Evolutionary conservation across 2,888 invertebrate genomes (phyloP).

Genomic region (Drosophila infuscata): DNA sequence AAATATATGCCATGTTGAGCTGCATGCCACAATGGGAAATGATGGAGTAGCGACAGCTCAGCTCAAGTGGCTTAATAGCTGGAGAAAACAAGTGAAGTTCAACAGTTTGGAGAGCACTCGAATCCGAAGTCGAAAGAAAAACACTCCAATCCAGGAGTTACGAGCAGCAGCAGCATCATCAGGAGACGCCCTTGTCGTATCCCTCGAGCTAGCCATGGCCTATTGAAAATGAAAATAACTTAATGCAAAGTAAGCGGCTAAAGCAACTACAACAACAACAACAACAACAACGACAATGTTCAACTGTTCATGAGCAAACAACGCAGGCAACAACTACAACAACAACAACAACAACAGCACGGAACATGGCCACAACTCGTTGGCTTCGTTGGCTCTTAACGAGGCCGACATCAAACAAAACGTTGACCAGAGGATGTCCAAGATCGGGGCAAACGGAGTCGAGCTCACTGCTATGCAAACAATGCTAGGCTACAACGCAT

Average conservation of each 20-base stretch:
- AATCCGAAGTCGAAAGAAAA: constrained; percentile 70
- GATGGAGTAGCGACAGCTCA: constrained; percentile 21
- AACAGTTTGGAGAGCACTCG: constrained; percentile 80
- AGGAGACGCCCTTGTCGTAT: constrained; percentile 35
- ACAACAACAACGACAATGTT: constrained; percentile 39
- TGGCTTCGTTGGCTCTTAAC: constrained; percentile 83
- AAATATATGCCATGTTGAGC: constrained; percentile 16
- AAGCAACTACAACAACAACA: constrained; percentile 45
- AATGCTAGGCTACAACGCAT: constrained; percentile 68
- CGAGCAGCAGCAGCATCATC: constrained; percentile 4
- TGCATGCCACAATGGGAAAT: constrained; percentile 26
- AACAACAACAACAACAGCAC: constrained; percentile 50
- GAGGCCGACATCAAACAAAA: constrained; percentile 83
- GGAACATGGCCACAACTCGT: constrained; percentile 74
- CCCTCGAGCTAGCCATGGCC: constrained; percentile 63
- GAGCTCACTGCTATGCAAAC: constrained; percentile 77
- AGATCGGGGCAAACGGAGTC: constrained; percentile 48
- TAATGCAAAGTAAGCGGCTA: constrained; percentile 77
- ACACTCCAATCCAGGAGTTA: constrained; percentile 67
- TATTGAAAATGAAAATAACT: constrained; percentile 81
- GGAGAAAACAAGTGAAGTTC: constrained; percentile 81
- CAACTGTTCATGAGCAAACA: constrained; percentile 78
- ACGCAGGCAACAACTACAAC: constrained; percentile 42
- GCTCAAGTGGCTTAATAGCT: constrained; percentile 80
- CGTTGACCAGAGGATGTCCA: constrained; percentile 66